Evolutionary conservation across 2,113 vertebrate species (phyloP), one percentile per base, ranked within the genome.

Genomic region (Trochalopteron elliotii): DNA sequence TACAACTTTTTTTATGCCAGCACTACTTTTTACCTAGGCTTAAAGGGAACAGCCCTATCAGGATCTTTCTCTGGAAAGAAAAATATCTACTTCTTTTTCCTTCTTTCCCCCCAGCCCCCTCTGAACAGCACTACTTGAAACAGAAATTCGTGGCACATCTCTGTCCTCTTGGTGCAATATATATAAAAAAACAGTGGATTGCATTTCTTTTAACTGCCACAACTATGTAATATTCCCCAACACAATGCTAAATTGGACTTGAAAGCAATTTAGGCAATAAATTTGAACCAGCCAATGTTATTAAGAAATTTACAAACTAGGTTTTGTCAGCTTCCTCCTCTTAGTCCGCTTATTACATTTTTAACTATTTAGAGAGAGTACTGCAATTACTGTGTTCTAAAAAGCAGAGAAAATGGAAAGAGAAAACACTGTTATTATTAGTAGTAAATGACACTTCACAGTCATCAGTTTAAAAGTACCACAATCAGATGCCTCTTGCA

Each of bases 391-490:
- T 82, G 53, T 33, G 76, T 61, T 86, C 72, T 78, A 75, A 87
- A 94, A 93, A 87, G 79, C 68, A 79, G 45, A 95, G 90, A 65
- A 96, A 94, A 79, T 74, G 39, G 69, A 60, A 96, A 77, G 63
- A 94, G 83, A 85, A 97, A 96, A 94, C 60, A 90, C 50, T 64
- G 61, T 64, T 67, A 63, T 90, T 95, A 96, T 61, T 95, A 86
- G 64, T 50, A 96, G 86, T 96, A 96, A 97, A 97, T 93, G 60
- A 75, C 83, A 97, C 95, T 97, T 96, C 78, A 96, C 0, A 7
- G 69, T 95, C 95, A 97, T 97, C 80, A 89, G 57, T 78, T 97
- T 96, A 96, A 97, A 97, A 98, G 95, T 91, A 92, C 96, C 95
- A 95, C 81, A 97, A 97, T 97, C 90, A 97, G 71, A 82, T 84